Conservation (phyloP, 2,888 invertebrate species). For the Calliopum simillimum region DNA sequence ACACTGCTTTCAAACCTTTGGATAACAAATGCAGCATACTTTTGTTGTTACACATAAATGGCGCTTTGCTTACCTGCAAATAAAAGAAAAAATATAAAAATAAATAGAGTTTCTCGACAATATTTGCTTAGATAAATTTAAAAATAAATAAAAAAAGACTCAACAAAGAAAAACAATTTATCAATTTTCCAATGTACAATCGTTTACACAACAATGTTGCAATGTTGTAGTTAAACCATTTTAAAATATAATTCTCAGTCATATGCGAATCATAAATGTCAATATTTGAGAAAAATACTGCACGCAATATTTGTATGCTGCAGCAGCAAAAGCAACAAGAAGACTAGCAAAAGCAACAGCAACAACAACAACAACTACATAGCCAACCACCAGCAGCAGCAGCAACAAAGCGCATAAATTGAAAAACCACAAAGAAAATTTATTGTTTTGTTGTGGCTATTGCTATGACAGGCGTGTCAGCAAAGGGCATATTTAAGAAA, state of each 20-base stretch:
- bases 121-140: too few relatives aligned
- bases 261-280: conserved; percentile 53
- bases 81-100: neutral
- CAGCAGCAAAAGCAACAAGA: neutral
- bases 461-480: neutral
- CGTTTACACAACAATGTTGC: conserved; percentile 13
- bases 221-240: neutral
- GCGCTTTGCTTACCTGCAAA: conserved; percentile 15
- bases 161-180: neutral
- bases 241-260: conserved; percentile 36
- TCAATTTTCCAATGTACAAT: neutral
- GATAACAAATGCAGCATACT: too few relatives aligned
- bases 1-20: too few relatives aligned
- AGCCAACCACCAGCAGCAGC: neutral
- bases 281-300: conserved; percentile 48
- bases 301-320: neutral
- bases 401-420: conserved; percentile 13
- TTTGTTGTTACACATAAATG: too few relatives aligned
- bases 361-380: conserved; percentile 9
- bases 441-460: conserved; percentile 11
- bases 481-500: neutral
- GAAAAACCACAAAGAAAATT: conserved; percentile 21
- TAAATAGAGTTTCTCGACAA: neutral
- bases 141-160: neutral
- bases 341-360: too few relatives aligned